Base-by-base conservation (phyloP, 2,888 invertebrate genomes). In the Hipparchia sbordonii region DNA sequence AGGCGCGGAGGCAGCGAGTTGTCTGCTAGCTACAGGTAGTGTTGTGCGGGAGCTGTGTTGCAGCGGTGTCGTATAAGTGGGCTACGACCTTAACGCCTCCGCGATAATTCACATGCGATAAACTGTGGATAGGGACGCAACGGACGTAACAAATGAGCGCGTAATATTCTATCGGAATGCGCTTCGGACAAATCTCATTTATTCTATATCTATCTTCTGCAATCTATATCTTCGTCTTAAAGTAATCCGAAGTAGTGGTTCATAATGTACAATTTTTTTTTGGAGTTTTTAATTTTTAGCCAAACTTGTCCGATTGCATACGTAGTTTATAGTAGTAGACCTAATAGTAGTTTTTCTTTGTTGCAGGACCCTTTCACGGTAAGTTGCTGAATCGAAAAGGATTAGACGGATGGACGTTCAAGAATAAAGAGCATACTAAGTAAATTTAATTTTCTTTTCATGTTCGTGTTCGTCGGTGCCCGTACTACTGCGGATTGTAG, bases 301-400 rank as follows among this genome's bases (percentile, higher is more conserved):
- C 23, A 23, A 1, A 23, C 23, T 23, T 23, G 23, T 0, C 23
- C 23, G 23, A 23, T 23, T 23, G 23, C 23, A 1, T 39, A 39
- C 3, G 39, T 39, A 39, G 39, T 39, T 39, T 39, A 39, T 5
- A 39, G 5, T 5, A 39, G 5, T 39, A 9, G 3, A 62, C 1
- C 33, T 65, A 56, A 68, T 2, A 12, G n/a, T 6, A 12, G 12
- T 72, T 82, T 88, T 88, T 89, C 77, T 80, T 95, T 95, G 95
- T 95, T 95, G 83, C 95, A 95, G 95, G 95, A 95, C 85, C 95
- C 95, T 56, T 95, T 95, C 82, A 95, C 95, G 95, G 95, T 95
- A 89, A 93, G 95, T 87, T 12, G 54, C 23, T 9, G 48, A 51
- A 12, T 65, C 10, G 12, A 69, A 57, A 39, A 39, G 54, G 6